Percentiles rank a stretch among this genome's conserved stretches.
These are phyloP conservation scores for Dipus sagitta DNA, from an alignment of 2,797 vertebrate species.

Conservation along the genomic window DNA sequence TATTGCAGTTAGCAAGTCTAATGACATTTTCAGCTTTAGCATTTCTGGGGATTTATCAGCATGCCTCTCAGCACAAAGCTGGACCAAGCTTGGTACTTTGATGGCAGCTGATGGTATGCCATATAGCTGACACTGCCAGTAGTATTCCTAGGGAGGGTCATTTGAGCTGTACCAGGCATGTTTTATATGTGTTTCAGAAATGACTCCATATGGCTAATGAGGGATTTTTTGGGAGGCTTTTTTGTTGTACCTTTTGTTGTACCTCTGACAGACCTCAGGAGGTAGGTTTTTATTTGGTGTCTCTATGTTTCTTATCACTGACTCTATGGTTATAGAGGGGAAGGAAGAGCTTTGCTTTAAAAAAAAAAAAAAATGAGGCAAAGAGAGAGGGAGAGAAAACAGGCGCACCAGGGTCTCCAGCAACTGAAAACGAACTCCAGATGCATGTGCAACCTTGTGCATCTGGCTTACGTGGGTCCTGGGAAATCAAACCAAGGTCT, in stretches of 20 bases:
- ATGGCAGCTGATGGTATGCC: not conserved
- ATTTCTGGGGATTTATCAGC: conserved; percentile 26
- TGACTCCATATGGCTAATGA: not conserved
- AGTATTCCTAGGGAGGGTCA: not conserved
- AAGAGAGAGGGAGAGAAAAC: too few species aligned
- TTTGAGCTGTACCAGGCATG: not conserved
- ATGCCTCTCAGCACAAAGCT: not conserved
- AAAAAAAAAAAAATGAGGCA: too few species aligned
- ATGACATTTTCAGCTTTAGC: conserved; percentile 12
- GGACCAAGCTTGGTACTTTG: fast-evolving
- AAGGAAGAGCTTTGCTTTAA: not conserved
- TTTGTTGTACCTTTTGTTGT: not conserved
- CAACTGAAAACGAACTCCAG: too few species aligned
- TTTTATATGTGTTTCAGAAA: not conserved
- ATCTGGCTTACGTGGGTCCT: too few species aligned
- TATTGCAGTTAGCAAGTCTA: conserved; percentile 45
- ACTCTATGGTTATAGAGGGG: not conserved
- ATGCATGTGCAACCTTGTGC: too few species aligned
- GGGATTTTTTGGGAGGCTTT: not conserved
- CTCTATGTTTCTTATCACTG: not conserved
- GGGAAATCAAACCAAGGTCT: too few species aligned
- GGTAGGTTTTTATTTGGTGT: not conserved
- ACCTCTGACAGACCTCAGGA: not conserved
- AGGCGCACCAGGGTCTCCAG: too few species aligned
- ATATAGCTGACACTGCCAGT: not conserved